Base-by-base conservation (phyloP, 2,888 invertebrate species). In the Leptinotarsa rubiginosa region DNA sequence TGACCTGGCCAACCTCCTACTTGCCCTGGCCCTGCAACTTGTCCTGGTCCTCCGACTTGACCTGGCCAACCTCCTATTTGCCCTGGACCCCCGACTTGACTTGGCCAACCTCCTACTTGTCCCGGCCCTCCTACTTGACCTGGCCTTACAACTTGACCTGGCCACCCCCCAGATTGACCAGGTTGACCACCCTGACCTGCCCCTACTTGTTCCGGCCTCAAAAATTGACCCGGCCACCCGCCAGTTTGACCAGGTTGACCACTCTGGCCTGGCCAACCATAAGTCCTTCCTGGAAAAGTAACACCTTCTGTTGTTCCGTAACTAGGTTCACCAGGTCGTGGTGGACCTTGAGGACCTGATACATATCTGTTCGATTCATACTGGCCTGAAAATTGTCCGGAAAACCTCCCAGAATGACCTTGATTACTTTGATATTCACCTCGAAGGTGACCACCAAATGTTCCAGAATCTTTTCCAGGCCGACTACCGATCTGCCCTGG, bases 351-450 rank as follows among this genome's bases (percentile, higher is more conserved):
- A 54, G 69, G 50, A 31, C 73, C 75, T 47, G 31, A 50, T 22
- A 74, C 79, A 73, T 83, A 84, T 71, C 80, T 79, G 4, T 84
- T 84, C 4, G 82, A 50, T 22, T 75, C 79, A 73, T 83, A 84
- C 70, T 80, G 79, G 10, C 84, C 85, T 4, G 82, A 74, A 79
- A 84, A 84, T 20, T 77, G 75, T n/a, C 85, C 85, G 22, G 81
- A 79, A 79, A 85, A 84, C 70, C 78, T 74, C 1, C 84, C 85
- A 41, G 79, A 72, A 22, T 80, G 78, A 15, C 80, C 80, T 49
- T 65, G 65, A 31, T 81, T 75, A 50, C 75, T 76, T 70, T 79
- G 74, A 73, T 84, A 85, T 56, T 80, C 78, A 1, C 85, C 85
- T 12, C 75, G 15, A 65, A 84, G 65, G 70, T 83, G 75, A 65